Base-by-base conservation (phyloP, 2,113 vertebrate genomes). In the Gobio gobio region DNA sequence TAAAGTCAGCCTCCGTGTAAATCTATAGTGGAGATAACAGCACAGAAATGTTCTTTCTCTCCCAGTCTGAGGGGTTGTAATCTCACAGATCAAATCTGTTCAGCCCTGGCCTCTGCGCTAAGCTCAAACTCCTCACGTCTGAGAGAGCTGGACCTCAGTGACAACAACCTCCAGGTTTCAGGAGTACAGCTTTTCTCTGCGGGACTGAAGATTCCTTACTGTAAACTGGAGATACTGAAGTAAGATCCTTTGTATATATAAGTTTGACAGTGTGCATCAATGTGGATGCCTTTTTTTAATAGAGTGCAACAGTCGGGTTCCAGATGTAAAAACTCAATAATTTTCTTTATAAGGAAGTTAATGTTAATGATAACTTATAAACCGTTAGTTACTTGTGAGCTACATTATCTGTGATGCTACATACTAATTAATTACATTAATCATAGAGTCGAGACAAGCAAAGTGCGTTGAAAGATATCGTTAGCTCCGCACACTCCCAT, bases 121-220 rank as follows among this genome's bases (percentile, higher is more conserved):
- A 75, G 16, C 24, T 85, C 54, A 24, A 63, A 43, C 12, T 26
- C n/a, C 16, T 82, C 45, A 20, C 24, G 10, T 4, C 59, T 82
- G 68, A 63, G 8, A 56, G 59, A 85, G 26, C 36, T 85, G 75
- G 36, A 81, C 33, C 78, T 81, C 12, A 81, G 78, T 63, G 61
- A 61, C n/a, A 64, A 13, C 54, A 78, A 58, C 10, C 63, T 85
- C 54, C 10, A n/a, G 20, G 43, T 63, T 29, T 10, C 24, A 22
- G 82, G 72, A 64, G 18, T 64, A 26, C 26, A 63, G 24, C 16
- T 61, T 77, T 22, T 51, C 26, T 77, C 75, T 77, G 64, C 8
- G 0, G 64, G 64, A 68, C 64, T 68, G 64, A 40, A 40, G 16
- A 40, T 18, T 20, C 64, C 64, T 68, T 33, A 40, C 29, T 68